These are phyloP conservation scores for Sciurus niger DNA, from an alignment of 2,113 vertebrate species.

Conservation along the genomic window DNA sequence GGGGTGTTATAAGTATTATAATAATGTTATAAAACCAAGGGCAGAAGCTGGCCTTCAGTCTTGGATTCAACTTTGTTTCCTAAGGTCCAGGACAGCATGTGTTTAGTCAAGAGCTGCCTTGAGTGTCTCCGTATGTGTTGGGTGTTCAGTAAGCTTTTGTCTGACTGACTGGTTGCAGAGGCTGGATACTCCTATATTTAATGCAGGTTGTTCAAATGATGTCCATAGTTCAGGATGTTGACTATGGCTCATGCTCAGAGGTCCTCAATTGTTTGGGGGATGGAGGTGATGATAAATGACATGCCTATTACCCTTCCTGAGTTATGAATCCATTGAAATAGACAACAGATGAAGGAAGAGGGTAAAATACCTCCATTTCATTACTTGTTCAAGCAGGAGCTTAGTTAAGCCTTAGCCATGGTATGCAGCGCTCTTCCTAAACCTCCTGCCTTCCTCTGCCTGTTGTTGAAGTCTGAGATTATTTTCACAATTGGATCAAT, in stretches of 20 bases:
- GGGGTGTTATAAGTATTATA: background rate
- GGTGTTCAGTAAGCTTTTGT: background rate
- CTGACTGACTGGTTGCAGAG: background rate
- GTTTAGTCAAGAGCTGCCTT: background rate
- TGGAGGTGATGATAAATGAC: background rate
- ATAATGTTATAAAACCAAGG: background rate
- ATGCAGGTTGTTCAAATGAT: background rate
- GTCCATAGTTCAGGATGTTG: background rate
- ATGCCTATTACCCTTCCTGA: background rate
- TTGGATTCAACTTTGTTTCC: background rate
- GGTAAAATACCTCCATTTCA: background rate
- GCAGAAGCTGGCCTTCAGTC: background rate
- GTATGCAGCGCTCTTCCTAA: background rate
- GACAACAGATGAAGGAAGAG: background rate
- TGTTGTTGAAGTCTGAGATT: background rate
- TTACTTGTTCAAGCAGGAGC: background rate
- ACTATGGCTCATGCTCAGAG: background rate
- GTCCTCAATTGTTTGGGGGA: background rate
- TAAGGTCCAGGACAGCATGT: background rate
- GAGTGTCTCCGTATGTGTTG: background rate
- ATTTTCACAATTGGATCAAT: conserved; percentile 25
- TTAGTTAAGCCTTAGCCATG: background rate
- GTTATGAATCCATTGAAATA: background rate
- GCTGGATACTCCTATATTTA: background rate
- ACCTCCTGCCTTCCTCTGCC: background rate